A percentile compares a stretch with the other conserved stretches of the same genome.
phyloP scores from a whole-genome alignment of 2,797 vertebrate species.

The Trematomus bernacchii region DNA sequence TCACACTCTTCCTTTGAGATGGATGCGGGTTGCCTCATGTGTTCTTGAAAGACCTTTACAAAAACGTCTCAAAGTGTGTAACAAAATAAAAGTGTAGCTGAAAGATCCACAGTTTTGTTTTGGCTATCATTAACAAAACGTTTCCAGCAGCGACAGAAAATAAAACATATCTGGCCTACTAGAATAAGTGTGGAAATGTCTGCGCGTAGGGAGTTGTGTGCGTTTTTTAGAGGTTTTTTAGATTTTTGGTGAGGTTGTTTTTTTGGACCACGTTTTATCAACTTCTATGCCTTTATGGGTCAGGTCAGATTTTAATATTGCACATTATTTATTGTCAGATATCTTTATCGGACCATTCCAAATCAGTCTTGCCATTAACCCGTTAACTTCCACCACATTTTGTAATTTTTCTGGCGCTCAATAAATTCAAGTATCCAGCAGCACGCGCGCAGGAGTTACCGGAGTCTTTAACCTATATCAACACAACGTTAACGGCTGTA shows the following conservation, averaged over 20 bases:
- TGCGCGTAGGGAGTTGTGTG: background rate
- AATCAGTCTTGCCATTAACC: background rate
- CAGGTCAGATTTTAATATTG: background rate
- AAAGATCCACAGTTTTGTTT: slow-evolving; percentile 66
- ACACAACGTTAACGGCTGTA: slow-evolving; percentile 13
- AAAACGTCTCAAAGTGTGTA: slow-evolving; percentile 62
- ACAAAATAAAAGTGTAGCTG: slow-evolving; percentile 69
- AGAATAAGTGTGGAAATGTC: background rate
- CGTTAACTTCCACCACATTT: background rate
- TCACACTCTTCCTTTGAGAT: slow-evolving; percentile 27
- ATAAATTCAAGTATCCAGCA: background rate
- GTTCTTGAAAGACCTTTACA: slow-evolving; percentile 66
- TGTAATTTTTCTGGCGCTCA: background rate
- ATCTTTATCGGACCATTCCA: background rate
- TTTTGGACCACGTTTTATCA: background rate
- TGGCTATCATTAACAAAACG: slow-evolving; percentile 55
- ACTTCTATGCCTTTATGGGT: background rate
- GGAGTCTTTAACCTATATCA: slow-evolving; percentile 11
- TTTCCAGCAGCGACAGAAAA: background rate
- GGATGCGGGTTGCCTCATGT: slow-evolving; percentile 70
- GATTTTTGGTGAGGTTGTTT: too few species aligned
- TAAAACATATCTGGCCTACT: background rate
- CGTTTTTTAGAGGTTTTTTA: background rate
- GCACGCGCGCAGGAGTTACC: background rate
- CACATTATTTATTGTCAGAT: background rate